phyloP scores from a whole-genome alignment of 1,140 invertebrate genomes.

The Brachionus sp. region DNA sequence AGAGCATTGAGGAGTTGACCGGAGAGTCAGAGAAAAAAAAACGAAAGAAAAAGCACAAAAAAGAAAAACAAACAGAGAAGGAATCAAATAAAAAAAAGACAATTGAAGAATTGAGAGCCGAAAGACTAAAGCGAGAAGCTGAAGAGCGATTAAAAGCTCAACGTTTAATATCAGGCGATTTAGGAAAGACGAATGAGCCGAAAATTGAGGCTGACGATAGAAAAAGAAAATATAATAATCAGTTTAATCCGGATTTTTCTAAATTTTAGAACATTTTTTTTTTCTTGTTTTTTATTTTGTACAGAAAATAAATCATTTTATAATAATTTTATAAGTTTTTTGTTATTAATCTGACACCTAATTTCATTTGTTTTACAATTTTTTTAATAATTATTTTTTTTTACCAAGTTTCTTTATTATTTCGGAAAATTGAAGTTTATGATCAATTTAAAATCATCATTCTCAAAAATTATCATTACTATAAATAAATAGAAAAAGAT shows the following conservation, averaged over 20 bases:
- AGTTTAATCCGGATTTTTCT: conserved; percentile 54
- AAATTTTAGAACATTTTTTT: conserved; percentile 9
- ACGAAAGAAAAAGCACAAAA: conserved; percentile 53
- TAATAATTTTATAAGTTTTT: no score
- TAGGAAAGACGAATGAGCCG: conserved; percentile 49
- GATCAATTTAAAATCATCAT: no score
- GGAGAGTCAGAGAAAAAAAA: conserved; percentile 47
- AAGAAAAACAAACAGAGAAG: conserved; percentile 49
- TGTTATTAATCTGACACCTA: no score
- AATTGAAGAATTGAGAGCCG: conserved; percentile 72
- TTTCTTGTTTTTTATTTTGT: not conserved
- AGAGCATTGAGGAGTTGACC: conserved; percentile 67
- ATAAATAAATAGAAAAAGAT: no score
- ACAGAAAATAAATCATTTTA: no score
- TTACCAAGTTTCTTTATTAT: no score
- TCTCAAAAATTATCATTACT: no score
- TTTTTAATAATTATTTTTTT: no score
- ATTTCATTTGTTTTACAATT: no score
- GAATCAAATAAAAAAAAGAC: conserved; percentile 51
- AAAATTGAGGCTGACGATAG: conserved; percentile 53
- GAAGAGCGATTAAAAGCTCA: conserved; percentile 37
- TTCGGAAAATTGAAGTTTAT: no score
- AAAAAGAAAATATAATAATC: conserved; percentile 79
- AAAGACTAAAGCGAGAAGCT: conserved; percentile 57
- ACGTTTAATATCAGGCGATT: conserved; percentile 47